Evolutionary conservation across 2,797 vertebrate species (phyloP), one percentile per base, ranked within the genome.

Genomic region (Chelmon rostratus): DNA sequence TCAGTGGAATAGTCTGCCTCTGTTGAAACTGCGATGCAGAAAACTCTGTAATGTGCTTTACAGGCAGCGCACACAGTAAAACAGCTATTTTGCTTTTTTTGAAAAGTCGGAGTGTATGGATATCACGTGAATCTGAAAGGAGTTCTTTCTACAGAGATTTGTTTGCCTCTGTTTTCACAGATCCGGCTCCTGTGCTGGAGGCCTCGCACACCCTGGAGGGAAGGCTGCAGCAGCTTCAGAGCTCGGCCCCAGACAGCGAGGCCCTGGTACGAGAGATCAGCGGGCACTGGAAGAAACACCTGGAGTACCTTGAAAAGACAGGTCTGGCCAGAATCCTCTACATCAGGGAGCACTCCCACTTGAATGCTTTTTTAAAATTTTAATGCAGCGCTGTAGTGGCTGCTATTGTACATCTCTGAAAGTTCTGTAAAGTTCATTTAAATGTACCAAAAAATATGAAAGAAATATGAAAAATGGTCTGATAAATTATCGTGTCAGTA

Each of bases 111-210:
- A 78, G 56, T 61, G 64, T 83, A 21, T 69, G 74, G 56, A 74
- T 88, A 25, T 83, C 78, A 44, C 78, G 71, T 74, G 82, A 59
- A 69, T 82, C 49, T 81, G 42, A n/a, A n/a, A 64, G 62, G 67
- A 61, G 62, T 65, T 79, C 68, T 58, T 79, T 62, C 42, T 68
- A 66, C 76, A 83, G 53, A 85, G 79, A 66, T 89, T 86, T 86
- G 81, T 89, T 83, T 88, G 54, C 58, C 0, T 86, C 16, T 62
- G 28, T 84, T 28, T 28, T 38, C 18, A 3, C 90, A 99, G 98
- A 98, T 89, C 96, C 97, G 0, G 95, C 96, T 73, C 97, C 97
- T 33, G 92, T 98, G 86, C 96, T 98, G 88, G 97, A 98, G 92
- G 97, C 96, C 68, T 95, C 96, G 0, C 96, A 95, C 79, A 95